Conservation (phyloP, 2,888 invertebrate species). For the Acleris literana region DNA sequence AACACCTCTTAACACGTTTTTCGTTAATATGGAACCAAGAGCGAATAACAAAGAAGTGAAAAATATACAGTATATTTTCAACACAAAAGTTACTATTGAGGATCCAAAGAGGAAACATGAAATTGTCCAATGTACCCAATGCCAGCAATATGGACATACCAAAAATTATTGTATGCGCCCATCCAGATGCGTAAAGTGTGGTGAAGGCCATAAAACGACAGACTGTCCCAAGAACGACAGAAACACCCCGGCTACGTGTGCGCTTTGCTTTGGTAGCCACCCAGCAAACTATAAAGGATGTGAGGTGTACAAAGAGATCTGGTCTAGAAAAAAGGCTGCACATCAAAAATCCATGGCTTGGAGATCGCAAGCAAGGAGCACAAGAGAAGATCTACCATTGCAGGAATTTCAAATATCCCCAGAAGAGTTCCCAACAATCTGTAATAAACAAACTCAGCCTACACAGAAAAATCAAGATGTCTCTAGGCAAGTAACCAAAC, state of each 20-base stretch:
- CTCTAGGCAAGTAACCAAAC: too few relatives aligned
- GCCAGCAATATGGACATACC: background rate
- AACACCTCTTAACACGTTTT: too few relatives aligned
- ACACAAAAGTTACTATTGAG: background rate
- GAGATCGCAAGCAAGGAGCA: too few relatives aligned
- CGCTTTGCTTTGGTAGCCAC: conserved; percentile 11
- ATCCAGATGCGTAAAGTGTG: background rate
- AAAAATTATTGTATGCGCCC: conserved; percentile 1
- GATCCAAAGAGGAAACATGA: background rate
- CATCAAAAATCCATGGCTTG: too few relatives aligned
- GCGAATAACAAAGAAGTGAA: background rate
- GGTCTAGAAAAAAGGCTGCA: too few relatives aligned
- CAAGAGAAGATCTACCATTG: too few relatives aligned
- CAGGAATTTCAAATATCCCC: too few relatives aligned
- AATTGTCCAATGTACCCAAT: background rate
- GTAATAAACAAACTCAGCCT: too few relatives aligned
- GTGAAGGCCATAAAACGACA: conserved; percentile 6
- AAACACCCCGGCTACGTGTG: conserved; percentile 18
- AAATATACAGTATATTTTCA: background rate
- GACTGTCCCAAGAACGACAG: conserved; percentile 18
- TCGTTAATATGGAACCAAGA: too few relatives aligned
- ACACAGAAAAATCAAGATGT: too few relatives aligned
- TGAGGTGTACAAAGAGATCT: too few relatives aligned
- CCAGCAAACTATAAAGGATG: background rate
- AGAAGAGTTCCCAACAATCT: too few relatives aligned